phyloP scores from a whole-genome alignment of 1,140 invertebrate genomes.

The Tyrophagus putrescentiae region DNA sequence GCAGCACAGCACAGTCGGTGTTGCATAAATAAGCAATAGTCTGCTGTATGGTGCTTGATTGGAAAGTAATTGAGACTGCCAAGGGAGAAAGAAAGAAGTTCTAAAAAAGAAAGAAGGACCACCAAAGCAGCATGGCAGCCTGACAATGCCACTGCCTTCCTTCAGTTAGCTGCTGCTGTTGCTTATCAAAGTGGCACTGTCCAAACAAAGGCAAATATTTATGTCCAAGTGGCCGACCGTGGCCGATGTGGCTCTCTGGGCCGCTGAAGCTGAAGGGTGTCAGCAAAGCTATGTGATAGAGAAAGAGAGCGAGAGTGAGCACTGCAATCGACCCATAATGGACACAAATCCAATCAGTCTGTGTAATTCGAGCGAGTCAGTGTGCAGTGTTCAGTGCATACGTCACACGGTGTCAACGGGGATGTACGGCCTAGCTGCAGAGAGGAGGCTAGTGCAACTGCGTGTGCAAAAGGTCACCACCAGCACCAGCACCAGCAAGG shows the following conservation, averaged over 20 bases:
- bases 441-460: neutral
- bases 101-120: neutral
- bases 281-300: too few species aligned
- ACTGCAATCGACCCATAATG: neutral
- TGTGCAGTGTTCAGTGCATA: too few species aligned
- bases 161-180: too few species aligned
- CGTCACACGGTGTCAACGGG: too few species aligned
- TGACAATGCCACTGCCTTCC: neutral
- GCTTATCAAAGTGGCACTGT: slow-evolving; percentile 7
- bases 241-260: too few species aligned
- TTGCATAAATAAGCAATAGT: neutral
- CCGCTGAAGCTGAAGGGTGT: too few species aligned
- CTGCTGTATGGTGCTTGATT: neutral
- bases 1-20: neutral
- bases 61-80: neutral
- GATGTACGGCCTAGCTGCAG: neutral
- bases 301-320: neutral
- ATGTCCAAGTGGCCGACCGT: neutral
- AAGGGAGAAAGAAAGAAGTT: too few species aligned
- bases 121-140: neutral
- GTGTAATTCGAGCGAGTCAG: neutral
- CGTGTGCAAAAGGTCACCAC: too few species aligned
- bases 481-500: too few species aligned
- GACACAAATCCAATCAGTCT: slow-evolving; percentile 6
- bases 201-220: slow-evolving; percentile 11